Conservation (phyloP, 2,888 invertebrate species). For the Spodoptera littoralis region DNA sequence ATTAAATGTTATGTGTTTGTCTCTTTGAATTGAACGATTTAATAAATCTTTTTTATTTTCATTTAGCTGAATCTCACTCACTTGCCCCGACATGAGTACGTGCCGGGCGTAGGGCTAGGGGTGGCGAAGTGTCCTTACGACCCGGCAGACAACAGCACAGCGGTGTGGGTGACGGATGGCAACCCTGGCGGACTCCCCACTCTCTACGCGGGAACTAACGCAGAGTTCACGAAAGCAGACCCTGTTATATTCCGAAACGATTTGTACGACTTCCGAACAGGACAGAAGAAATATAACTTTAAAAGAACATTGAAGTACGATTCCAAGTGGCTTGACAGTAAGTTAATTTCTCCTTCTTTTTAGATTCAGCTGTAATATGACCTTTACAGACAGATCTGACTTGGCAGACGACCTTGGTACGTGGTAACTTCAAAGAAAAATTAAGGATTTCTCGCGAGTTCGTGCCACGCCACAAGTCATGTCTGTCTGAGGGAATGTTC, state of each 20-base stretch:
- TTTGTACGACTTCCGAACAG: constrained; percentile 89
- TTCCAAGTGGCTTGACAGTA: constrained; percentile 93
- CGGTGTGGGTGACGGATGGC: constrained; percentile 91
- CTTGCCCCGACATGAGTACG: constrained; percentile 88
- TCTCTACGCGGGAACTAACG: constrained; percentile 92
- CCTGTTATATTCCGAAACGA: constrained; percentile 92
- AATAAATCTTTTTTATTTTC: constrained; percentile 15
- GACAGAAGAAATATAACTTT: constrained; percentile 89
- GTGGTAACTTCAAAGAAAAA: too few species aligned
- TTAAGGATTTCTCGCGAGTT: too few species aligned
- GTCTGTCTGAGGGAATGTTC: too few species aligned
- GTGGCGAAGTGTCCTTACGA: constrained; percentile 93
- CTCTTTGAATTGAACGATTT: too few species aligned
- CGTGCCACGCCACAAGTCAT: too few species aligned
- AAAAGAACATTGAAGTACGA: constrained; percentile 92
- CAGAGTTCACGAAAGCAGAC: constrained; percentile 92
- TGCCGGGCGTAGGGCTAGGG: constrained; percentile 91
- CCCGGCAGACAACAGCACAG: constrained; percentile 92
- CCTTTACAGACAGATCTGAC: too few species aligned
- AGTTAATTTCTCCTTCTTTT: constrained; percentile 65
- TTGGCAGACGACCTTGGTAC: too few species aligned
- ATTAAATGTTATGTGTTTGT: too few species aligned
- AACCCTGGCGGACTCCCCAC: constrained; percentile 91
- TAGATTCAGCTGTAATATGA: not conserved
- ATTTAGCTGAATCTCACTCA: constrained; percentile 87